Percentiles rank a stretch among this genome's conserved stretches.
Conservation (phyloP, 2,888 invertebrate genomes). For the Pyrrhosoma nymphula region DNA sequence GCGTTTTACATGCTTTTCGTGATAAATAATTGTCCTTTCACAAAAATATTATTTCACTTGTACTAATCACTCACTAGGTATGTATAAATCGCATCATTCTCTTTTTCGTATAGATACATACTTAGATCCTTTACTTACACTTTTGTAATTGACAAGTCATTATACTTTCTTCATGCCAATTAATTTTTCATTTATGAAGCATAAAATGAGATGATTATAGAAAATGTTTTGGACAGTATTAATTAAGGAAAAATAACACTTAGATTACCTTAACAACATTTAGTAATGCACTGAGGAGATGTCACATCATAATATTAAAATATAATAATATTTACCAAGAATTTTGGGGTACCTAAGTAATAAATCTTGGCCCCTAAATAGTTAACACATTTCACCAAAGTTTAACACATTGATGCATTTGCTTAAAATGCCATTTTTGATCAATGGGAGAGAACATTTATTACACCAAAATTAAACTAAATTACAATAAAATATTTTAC, state of each 20-base stretch:
- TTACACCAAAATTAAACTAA: slow-evolving; percentile 51
- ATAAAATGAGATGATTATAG: neutral
- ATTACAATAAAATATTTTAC: slow-evolving; percentile 35
- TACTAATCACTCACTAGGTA: slow-evolving; percentile 63
- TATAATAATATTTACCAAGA: slow-evolving; percentile 22
- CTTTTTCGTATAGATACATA: slow-evolving; percentile 17
- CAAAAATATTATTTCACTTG: slow-evolving; percentile 65
- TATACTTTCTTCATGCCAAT: slow-evolving; percentile 9
- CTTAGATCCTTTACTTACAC: neutral
- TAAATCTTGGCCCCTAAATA: slow-evolving; percentile 54
- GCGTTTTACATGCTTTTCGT: neutral
- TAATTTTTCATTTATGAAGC: neutral
- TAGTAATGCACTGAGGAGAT: neutral
- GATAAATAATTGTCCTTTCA: slow-evolving; percentile 58
- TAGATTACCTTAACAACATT: neutral
- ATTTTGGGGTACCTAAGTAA: slow-evolving; percentile 25
- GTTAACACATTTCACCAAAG: slow-evolving; percentile 10
- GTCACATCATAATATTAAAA: slow-evolving; percentile 25
- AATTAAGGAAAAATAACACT: neutral
- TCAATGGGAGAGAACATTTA: neutral
- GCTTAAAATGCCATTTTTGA: slow-evolving; percentile 22
- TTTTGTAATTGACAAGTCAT: slow-evolving; percentile 23
- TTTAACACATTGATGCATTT: slow-evolving; percentile 21
- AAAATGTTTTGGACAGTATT: neutral
- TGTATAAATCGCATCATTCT: slow-evolving; percentile 2